These are phyloP conservation scores for Neoseiulus cucumeris DNA, from an alignment of 1,140 invertebrate genomes.

Conservation along the genomic window DNA sequence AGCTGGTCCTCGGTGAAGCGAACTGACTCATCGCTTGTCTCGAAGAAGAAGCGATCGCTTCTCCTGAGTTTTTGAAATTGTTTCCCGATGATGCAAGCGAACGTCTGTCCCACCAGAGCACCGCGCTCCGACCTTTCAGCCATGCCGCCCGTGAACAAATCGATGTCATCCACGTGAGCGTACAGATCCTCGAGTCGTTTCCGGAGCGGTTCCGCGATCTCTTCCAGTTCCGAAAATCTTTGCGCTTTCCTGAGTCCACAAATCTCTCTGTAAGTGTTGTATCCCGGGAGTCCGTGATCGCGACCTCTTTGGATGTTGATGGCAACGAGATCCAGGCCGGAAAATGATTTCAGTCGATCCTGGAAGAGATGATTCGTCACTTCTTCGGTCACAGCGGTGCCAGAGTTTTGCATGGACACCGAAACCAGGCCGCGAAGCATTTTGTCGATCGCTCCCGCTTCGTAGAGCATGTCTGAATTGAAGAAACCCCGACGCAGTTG, in stretches of 20 bases:
- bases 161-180: slow-evolving; percentile 26
- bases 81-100: slow-evolving; percentile 35
- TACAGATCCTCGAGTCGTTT: slow-evolving; percentile 25
- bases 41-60: slow-evolving; percentile 88
- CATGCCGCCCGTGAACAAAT: slow-evolving; percentile 26
- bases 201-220: slow-evolving; percentile 38
- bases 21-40: slow-evolving; percentile 58
- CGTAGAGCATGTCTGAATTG: slow-evolving; percentile 68
- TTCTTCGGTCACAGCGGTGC: slow-evolving; percentile 37
- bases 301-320: slow-evolving; percentile 28
- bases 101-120: slow-evolving; percentile 34
- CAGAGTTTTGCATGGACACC: slow-evolving; percentile 75
- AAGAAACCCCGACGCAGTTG: slow-evolving; percentile 79
- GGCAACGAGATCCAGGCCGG: slow-evolving; percentile 26
- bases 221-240: slow-evolving; percentile 56
- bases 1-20: slow-evolving; percentile 51
- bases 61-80: slow-evolving; percentile 37
- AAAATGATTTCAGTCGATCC: slow-evolving; percentile 24
- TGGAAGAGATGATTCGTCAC: slow-evolving; percentile 27
- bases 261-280: slow-evolving; percentile 38
- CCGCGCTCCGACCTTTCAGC: slow-evolving; percentile 25
- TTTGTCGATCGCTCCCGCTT: slow-evolving; percentile 69
- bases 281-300: slow-evolving; percentile 31
- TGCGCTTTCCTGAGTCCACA: slow-evolving; percentile 49
- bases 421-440: slow-evolving; percentile 74